A percentile compares a stretch with the other conserved stretches of the same genome.
Evolutionary conservation across 2,888 invertebrate species (phyloP).

Genomic region (Diabrotica balteata): DNA sequence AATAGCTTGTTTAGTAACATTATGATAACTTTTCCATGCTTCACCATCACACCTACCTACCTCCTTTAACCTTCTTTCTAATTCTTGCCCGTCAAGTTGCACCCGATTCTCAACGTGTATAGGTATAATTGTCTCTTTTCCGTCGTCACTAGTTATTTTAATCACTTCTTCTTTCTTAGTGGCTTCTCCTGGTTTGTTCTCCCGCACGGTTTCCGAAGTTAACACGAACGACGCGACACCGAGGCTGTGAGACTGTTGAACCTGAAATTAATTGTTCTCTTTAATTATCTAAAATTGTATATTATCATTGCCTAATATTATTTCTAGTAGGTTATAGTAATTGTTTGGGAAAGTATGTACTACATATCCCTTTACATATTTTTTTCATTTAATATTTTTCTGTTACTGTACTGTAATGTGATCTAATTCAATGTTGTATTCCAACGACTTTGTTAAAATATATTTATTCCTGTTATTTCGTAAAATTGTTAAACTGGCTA

Average conservation of each 20-base stretch:
- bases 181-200: conserved; percentile 50
- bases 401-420: no score
- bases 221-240: conserved; percentile 65
- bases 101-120: conserved; percentile 34
- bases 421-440: no score
- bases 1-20: conserved; percentile 66
- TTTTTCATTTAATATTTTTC: no score
- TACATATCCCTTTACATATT: no score
- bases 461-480: no score
- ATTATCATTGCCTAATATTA: no score
- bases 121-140: conserved; percentile 31
- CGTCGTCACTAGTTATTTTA: conserved; percentile 34
- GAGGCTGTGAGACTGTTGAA: conserved; percentile 63
- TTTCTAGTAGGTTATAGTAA: no score
- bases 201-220: conserved; percentile 62
- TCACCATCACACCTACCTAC: conserved; percentile 59
- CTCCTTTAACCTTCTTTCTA: conserved; percentile 60
- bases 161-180: conserved; percentile 40
- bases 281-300: no score
- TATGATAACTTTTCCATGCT: conserved; percentile 63
- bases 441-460: no score
- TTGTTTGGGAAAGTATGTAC: no score
- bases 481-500: no score
- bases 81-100: conserved; percentile 54
- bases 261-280: conserved; percentile 30